A percentile compares a stretch with the other conserved stretches of the same genome.
Evolutionary conservation across 2,113 vertebrate species (phyloP).

Genomic region (Hemiscyllium ocellatum): DNA sequence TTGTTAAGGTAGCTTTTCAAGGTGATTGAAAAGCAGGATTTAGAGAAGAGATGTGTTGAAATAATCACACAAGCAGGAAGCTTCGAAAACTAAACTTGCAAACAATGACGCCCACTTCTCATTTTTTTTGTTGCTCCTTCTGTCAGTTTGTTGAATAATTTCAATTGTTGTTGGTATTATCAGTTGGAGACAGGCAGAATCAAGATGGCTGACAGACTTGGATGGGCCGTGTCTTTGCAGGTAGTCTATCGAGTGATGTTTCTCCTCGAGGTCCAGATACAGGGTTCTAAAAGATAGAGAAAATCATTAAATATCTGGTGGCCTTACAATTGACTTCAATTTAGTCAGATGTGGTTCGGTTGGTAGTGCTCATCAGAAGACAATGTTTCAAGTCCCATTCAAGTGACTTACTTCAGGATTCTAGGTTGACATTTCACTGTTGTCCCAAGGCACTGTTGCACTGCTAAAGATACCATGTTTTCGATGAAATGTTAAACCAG

Average conservation of each 20-base stretch:
- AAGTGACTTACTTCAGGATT: background rate
- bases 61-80: background rate
- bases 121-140: background rate
- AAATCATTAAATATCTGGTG: background rate
- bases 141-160: background rate
- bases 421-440: background rate
- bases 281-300: background rate
- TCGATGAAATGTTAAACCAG: background rate
- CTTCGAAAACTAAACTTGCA: background rate
- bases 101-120: background rate
- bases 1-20: background rate
- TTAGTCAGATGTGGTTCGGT: too few relatives aligned
- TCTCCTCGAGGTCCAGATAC: too few relatives aligned
- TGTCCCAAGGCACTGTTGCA: background rate
- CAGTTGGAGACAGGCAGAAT: background rate
- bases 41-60: background rate
- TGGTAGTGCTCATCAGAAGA: too few relatives aligned
- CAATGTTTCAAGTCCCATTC: background rate
- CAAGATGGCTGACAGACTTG: background rate
- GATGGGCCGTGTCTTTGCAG: background rate
- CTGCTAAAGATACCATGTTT: background rate
- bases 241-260: background rate
- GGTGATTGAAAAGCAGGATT: background rate
- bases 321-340: background rate
- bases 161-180: background rate